Evolutionary conservation across 2,888 invertebrate species (phyloP).

Genomic region (Phlogophora meticulosa): DNA sequence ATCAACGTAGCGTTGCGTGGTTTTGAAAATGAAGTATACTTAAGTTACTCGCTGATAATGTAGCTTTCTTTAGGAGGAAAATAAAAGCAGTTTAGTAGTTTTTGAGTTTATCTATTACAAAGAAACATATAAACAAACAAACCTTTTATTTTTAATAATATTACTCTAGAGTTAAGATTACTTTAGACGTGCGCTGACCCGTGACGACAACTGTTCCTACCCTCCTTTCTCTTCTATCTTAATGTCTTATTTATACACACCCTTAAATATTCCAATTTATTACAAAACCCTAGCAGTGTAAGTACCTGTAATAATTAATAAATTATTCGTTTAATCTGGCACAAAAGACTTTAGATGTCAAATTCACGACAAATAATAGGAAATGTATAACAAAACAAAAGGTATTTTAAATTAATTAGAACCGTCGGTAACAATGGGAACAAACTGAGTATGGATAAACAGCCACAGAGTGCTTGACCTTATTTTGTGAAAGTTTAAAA

Average conservation of each 20-base stretch:
- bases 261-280: slow-evolving; percentile 21
- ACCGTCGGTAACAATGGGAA: slow-evolving; percentile 43
- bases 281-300: not conserved
- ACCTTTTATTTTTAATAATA: too few species aligned
- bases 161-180: too few species aligned
- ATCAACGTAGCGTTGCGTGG: too few species aligned
- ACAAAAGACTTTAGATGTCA: slow-evolving; percentile 34
- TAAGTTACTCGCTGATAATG: too few species aligned
- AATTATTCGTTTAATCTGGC: slow-evolving; percentile 38
- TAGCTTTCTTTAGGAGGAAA: too few species aligned
- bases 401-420: slow-evolving; percentile 47
- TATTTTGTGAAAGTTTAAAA: slow-evolving; percentile 49
- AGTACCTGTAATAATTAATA: slow-evolving; percentile 18
- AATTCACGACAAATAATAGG: slow-evolving; percentile 29
- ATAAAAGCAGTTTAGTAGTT: too few species aligned
- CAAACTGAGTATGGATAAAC: slow-evolving; percentile 52
- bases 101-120: too few species aligned
- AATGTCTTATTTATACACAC: slow-evolving; percentile 22
- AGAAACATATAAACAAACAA: too few species aligned
- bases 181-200: slow-evolving; percentile 1
- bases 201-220: slow-evolving; percentile 6
- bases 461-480: slow-evolving; percentile 60
- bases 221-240: slow-evolving; percentile 9
- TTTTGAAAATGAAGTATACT: too few species aligned
- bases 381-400: slow-evolving; percentile 34